Evolutionary conservation across 2,888 invertebrate genomes (phyloP), one percentile per base, ranked within the genome.

Genomic region (Pyrrhia umbra): DNA sequence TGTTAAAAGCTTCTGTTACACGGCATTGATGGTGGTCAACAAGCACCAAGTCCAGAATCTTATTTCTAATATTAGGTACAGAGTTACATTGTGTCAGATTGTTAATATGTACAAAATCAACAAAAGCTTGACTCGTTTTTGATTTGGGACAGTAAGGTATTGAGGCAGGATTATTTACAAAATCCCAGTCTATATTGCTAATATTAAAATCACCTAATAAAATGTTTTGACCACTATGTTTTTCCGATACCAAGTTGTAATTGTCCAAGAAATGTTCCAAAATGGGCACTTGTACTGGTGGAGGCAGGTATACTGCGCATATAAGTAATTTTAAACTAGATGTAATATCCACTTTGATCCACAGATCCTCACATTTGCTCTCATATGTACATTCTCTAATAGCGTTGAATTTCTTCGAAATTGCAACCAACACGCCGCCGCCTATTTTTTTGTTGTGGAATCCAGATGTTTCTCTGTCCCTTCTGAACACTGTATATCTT

Each of bases 351-450:
- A 59, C 42, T 2, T 20, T 51, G 0, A 59, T 37, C 58, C 58
- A 59, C n/a, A 59, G 30, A 18, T 59, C 58, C 21, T 59, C 58
- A 9, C 46, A 52, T 0, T 40, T 6, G 16, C 58, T 50, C 23
- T 58, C 50, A 4, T n/a, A 43, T 8, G 16, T 2, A 42, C 8
- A 13, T 46, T 15, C 4, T 21, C 46, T n/a, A 8, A 6, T 21
- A 16, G 58, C 15, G 2, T 5, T 37, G 13, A 59, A n/a, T 3
- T 37, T 43, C 9, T 20, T 59, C 1, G 43, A 10, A 13, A 59
- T 23, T 15, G 58, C 58, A 4, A 59, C 37, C 13, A 59, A 23
- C 21, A 59, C 58, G 8, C 58, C 58, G 2, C 58, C 58, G 13
- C 58, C 58, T 15, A 45, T 37, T 37, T 50, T 50, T 1, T 2